Percentiles rank a stretch among this genome's conserved stretches.
Conservation (phyloP, 2,797 vertebrate genomes). For the Sarcophilus harrisii region DNA sequence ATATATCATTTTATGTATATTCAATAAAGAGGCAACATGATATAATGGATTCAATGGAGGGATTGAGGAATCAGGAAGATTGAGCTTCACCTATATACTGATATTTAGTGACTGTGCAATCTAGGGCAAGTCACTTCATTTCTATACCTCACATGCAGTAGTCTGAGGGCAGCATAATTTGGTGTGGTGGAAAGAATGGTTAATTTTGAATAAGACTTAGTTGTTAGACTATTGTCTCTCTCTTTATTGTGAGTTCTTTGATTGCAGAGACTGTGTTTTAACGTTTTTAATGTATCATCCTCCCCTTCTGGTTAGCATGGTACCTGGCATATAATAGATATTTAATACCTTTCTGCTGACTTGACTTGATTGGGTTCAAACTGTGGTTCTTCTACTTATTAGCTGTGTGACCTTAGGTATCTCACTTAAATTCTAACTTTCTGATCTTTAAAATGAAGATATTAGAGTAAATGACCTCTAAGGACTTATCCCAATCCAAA, state of each 20-base stretch:
- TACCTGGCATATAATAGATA: not conserved
- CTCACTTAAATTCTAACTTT: not conserved
- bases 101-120: not conserved
- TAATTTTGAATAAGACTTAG: not conserved
- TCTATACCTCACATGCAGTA: not conserved
- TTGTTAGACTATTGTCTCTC: not conserved
- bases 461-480: not conserved
- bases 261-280: not conserved
- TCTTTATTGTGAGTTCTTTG: not conserved
- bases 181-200: not conserved
- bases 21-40: not conserved
- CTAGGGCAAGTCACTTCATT: not conserved
- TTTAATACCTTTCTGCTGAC: not conserved
- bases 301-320: not conserved
- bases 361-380: not conserved
- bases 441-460: not conserved
- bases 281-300: not conserved
- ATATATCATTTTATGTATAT: not conserved
- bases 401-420: not conserved
- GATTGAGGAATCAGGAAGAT: not conserved
- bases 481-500: not conserved
- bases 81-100: not conserved
- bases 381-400: not conserved
- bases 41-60: not conserved
- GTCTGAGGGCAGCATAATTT: not conserved